Evolutionary conservation across 2,113 vertebrate genomes (phyloP).

Genomic region (Oncorhynchus nerka): DNA sequence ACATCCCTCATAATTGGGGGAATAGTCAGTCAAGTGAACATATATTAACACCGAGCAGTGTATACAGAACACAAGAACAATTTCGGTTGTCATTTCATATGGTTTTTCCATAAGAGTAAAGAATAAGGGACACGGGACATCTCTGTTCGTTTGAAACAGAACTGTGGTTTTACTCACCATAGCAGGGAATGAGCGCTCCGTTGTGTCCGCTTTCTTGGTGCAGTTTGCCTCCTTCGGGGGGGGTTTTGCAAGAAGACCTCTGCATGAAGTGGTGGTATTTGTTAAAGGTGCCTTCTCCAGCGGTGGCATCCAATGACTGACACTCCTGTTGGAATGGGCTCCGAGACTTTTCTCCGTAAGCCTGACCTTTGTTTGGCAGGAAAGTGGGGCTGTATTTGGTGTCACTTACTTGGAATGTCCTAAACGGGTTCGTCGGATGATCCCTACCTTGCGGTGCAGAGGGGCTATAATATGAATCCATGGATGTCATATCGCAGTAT

Average conservation of each 20-base stretch:
- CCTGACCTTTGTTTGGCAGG: slow-evolving; percentile 92
- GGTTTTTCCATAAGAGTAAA: too few species aligned
- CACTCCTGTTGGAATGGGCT: slow-evolving; percentile 88
- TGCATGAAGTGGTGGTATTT: slow-evolving; percentile 95
- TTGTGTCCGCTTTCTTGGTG: slow-evolving; percentile 83
- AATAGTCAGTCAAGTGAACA: too few species aligned
- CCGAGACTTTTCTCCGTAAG: slow-evolving; percentile 86
- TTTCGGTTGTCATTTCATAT: too few species aligned
- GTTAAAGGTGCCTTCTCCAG: slow-evolving; percentile 83
- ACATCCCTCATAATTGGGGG: too few species aligned
- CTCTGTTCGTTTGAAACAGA: neutral
- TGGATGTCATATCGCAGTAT: slow-evolving; percentile 94
- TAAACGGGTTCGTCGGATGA: slow-evolving; percentile 85
- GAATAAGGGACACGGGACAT: too few species aligned
- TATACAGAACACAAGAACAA: too few species aligned
- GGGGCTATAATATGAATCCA: slow-evolving; percentile 96
- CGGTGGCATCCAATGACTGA: slow-evolving; percentile 81
- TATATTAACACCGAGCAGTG: too few species aligned
- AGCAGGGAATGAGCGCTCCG: slow-evolving; percentile 86
- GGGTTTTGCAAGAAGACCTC: slow-evolving; percentile 87
- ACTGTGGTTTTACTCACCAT: slow-evolving; percentile 80
- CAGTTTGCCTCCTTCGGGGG: slow-evolving; percentile 85
- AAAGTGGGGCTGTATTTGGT: slow-evolving; percentile 90
- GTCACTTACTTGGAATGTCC: slow-evolving; percentile 89
- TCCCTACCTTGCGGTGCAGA: slow-evolving; percentile 86